Evolutionary conservation across 2,797 vertebrate species (phyloP), one percentile per base, ranked within the genome.

Genomic region (Aplochiton taeniatus): DNA sequence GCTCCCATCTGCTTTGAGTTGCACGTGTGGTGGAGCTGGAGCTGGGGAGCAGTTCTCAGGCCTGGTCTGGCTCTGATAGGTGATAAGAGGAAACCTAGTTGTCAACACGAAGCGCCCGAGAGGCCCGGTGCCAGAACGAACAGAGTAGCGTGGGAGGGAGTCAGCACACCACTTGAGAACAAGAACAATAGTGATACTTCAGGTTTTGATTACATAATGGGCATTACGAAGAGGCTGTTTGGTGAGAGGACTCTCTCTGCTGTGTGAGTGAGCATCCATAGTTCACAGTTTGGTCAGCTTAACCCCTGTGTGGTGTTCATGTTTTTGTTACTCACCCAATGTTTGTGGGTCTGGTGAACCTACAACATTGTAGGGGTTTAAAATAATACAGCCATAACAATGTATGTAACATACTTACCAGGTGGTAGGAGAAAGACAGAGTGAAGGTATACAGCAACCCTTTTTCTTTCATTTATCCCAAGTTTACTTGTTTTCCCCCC

Each of bases 41-140:
- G 44, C 58, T 16, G 51, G 1, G 51, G 63, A 77, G 68, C 69
- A 75, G 68, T 76, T 68, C 64, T 64, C 48, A 58, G 79, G 54
- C 71, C 78, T 88, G 85, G 87, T 90, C 87, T 89, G 87, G 85
- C 85, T 87, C 81, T 78, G 82, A 88, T 90, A 83, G 76, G 78
- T 78, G 84, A 84, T 85, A 79, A 87, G 85, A 83, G 81, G 78
- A 87, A 88, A 83, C 85, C 65, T 66, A 87, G 79, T 80, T 75
- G 75, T 85, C 76, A 31, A 31, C 77, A 65, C 69, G 80, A 78
- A 76, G 66, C 7, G 68, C 81, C 73, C 61, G 11, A 74, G 6
- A 70, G 80, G 65, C 44, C 57, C 57, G 51, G 56, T 68, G 79
- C 74, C 73, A 83, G 72, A 64, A 76, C 69, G 63, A 53, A 67